A percentile compares a stretch with the other conserved stretches of the same genome.
Conservation (phyloP, 2,113 vertebrate genomes). For the Arenaria interpres region DNA sequence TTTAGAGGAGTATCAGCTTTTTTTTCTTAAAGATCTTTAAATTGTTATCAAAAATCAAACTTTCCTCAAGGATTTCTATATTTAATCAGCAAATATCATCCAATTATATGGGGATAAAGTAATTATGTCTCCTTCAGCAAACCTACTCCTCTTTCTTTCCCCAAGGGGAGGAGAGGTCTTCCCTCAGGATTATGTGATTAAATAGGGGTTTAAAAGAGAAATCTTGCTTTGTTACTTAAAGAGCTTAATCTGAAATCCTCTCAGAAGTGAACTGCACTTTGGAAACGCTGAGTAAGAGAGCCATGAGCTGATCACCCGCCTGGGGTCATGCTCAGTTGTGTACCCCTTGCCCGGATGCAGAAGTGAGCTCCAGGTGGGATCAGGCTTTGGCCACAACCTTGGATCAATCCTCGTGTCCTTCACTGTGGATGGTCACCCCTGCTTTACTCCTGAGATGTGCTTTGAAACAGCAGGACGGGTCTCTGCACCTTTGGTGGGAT, state of each 20-base stretch:
- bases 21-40: neutral
- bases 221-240: slow-evolving; percentile 50
- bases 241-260: slow-evolving; percentile 46
- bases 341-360: neutral
- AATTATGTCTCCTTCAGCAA: slow-evolving; percentile 20
- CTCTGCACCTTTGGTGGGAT: neutral
- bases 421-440: fast-evolving
- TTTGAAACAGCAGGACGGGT: neutral
- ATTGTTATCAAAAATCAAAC: neutral
- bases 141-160: neutral
- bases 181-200: slow-evolving; percentile 49
- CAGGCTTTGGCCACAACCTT: neutral
- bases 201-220: slow-evolving; percentile 9
- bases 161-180: neutral
- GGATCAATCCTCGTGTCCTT: neutral
- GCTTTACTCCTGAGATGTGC: neutral
- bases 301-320: neutral
- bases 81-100: slow-evolving; percentile 10
- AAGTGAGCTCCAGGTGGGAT: neutral
- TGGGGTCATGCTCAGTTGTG: fast-evolving
- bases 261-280: neutral
- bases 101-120: neutral
- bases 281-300: neutral
- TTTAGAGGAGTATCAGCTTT: neutral
- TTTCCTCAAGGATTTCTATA: neutral